Evolutionary conservation across 2,113 vertebrate genomes (phyloP), one percentile per base, ranked within the genome.

Genomic region (Propithecus coquereli): DNA sequence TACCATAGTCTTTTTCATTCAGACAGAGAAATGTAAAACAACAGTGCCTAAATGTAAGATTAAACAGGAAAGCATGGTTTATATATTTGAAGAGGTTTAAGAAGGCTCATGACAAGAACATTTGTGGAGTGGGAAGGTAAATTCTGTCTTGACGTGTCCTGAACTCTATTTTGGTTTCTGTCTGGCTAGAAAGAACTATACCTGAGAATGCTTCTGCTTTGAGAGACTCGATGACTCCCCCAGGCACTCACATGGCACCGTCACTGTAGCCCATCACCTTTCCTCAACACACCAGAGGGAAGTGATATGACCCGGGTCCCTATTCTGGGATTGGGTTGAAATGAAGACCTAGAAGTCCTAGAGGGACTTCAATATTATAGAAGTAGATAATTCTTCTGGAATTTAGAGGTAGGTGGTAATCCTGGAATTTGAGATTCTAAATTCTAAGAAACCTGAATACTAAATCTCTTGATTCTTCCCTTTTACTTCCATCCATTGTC

Each of bases 381-480:
- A 74, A 63, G 16, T 32, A 8, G 14, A 18, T 30, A 23, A 25
- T 61, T 80, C 17, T 94, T 34, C 11, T 50, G 54, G 47, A 71
- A 25, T 79, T 23, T 43, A 50, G 25, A 63, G 52, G 2, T 54
- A 6, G 40, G 11, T 47, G 43, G 34, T 59, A 40, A 59, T 95
- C 81, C 61, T 73, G 14, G 30, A 87, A 93, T 86, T 95, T 37
- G 87, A 27, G 34, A 50, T 90, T 87, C 43, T 79, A 52, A 68
- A 16, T 79, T 32, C 18, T 74, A 57, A 61, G 77, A 47, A 8
- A 32, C n/a, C 43, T 4, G 40, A 59, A 66, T 47, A 66, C 66
- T 18, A 23, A 88, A 27, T 22, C 40, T 87, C 43, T 83, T 23
- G 45, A 81, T 43, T 92, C 37, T 32, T 90, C 73, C 4, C 40